These are phyloP conservation scores for Petrosia ficiformis DNA, from an alignment of 37 sponge, comb jelly and placozoan species.

Conservation along the genomic window DNA sequence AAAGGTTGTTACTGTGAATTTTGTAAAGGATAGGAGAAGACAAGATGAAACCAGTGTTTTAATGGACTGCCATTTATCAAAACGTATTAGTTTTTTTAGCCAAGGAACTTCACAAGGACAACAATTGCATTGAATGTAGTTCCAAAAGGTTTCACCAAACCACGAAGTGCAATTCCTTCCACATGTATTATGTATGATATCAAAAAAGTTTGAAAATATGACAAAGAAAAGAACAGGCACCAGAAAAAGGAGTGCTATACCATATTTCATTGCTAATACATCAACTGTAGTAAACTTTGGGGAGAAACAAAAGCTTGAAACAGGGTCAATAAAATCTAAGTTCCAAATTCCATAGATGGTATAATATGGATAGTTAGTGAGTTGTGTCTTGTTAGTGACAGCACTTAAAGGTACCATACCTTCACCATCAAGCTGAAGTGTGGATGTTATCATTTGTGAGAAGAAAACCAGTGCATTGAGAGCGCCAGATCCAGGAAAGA, in stretches of 20 bases:
- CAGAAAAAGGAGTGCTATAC: background rate
- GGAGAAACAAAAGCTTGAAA: background rate
- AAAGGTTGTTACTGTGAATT: background rate
- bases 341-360: background rate
- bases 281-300: background rate
- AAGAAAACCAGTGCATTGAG: background rate
- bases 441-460: background rate
- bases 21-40: background rate
- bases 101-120: background rate
- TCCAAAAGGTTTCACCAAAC: background rate
- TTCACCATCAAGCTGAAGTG: background rate
- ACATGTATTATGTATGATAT: background rate
- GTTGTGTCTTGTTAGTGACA: background rate
- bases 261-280: background rate
- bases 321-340: background rate
- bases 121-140: background rate
- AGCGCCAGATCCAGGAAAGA: background rate
- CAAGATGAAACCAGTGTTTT: background rate
- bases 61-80: background rate
- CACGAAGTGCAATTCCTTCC: background rate
- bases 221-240: background rate
- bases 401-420: background rate
- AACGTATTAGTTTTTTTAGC: background rate
- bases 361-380: background rate
- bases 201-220: background rate